A percentile compares a stretch with the other conserved stretches of the same genome.
phyloP scores from a whole-genome alignment of 2,888 invertebrate species.

The Drosophila sordidapex region DNA sequence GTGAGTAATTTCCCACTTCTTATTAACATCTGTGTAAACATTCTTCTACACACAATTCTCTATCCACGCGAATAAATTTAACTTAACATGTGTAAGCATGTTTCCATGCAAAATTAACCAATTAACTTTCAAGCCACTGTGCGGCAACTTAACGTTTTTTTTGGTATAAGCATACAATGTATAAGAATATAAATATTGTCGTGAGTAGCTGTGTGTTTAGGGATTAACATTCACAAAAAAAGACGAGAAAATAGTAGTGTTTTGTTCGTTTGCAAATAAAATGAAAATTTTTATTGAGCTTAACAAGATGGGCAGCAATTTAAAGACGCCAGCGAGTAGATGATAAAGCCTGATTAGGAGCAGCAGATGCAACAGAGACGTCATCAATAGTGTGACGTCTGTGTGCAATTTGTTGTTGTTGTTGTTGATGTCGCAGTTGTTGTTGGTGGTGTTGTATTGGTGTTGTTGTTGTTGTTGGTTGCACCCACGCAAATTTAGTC shows the following conservation, averaged over 20 bases:
- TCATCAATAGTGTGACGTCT: conserved; percentile 25
- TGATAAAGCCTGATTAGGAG: conserved; percentile 40
- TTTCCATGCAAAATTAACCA: background rate
- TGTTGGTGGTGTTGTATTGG: conserved; percentile 32
- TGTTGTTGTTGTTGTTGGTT: conserved; percentile 48
- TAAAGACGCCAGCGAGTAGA: conserved; percentile 46
- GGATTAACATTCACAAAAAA: conserved; percentile 25
- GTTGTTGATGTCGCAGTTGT: conserved; percentile 18
- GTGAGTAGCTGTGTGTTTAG: conserved; percentile 21
- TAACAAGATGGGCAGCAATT: conserved; percentile 60
- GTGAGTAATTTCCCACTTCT: too few relatives aligned
- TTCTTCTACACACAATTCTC: too few relatives aligned
- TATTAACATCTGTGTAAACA: too few relatives aligned
- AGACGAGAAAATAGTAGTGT: conserved; percentile 39
- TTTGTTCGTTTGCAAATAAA: conserved; percentile 62
- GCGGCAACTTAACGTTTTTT: conserved; percentile 25
- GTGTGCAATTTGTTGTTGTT: conserved; percentile 29
- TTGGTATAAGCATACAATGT: conserved; percentile 18
- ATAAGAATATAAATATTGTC: conserved; percentile 17
- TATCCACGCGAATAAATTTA: background rate
- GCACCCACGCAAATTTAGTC: conserved; percentile 75
- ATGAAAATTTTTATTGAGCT: conserved; percentile 63
- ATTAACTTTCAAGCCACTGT: conserved; percentile 31
- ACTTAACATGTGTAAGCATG: background rate
- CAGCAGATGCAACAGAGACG: background rate